A percentile compares a stretch with the other conserved stretches of the same genome.
phyloP scores from a whole-genome alignment of 2,888 invertebrate genomes.

The Lypha dubia region DNA sequence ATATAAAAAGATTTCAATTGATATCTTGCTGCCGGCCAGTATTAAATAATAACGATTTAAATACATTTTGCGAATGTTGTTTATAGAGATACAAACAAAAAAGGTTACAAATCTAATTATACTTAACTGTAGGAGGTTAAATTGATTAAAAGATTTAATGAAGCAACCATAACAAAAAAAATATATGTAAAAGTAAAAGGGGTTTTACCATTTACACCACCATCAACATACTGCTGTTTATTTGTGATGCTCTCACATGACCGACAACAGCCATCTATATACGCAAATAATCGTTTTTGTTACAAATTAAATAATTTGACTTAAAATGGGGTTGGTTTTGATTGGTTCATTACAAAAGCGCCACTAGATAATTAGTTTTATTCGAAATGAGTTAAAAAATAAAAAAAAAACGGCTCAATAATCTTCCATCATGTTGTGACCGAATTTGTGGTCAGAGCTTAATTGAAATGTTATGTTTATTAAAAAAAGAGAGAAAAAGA shows the following conservation, averaged over 20 bases:
- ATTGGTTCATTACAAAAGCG: constrained; percentile 28
- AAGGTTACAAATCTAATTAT: constrained; percentile 58
- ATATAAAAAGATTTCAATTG: neutral
- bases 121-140: constrained; percentile 63
- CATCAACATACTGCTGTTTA: neutral
- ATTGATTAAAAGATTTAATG: constrained; percentile 62
- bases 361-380: constrained; percentile 9
- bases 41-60: neutral
- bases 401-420: neutral
- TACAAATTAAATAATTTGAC: constrained; percentile 41
- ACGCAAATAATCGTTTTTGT: constrained; percentile 9
- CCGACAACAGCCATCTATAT: neutral
- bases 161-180: constrained; percentile 26
- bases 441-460: constrained; percentile 54
- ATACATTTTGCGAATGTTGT: neutral
- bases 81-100: constrained; percentile 30
- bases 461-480: constrained; percentile 59
- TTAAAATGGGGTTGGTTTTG: constrained; percentile 1
- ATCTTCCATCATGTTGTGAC: constrained; percentile 41
- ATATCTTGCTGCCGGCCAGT: neutral
- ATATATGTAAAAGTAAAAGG: constrained; percentile 5
- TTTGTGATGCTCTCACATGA: neutral
- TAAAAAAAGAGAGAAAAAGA: no score
- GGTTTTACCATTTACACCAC: constrained; percentile 31
- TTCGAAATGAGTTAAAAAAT: neutral